Evolutionary conservation across 2,113 vertebrate genomes (phyloP).

Genomic region (Pterophyllum scalare): DNA sequence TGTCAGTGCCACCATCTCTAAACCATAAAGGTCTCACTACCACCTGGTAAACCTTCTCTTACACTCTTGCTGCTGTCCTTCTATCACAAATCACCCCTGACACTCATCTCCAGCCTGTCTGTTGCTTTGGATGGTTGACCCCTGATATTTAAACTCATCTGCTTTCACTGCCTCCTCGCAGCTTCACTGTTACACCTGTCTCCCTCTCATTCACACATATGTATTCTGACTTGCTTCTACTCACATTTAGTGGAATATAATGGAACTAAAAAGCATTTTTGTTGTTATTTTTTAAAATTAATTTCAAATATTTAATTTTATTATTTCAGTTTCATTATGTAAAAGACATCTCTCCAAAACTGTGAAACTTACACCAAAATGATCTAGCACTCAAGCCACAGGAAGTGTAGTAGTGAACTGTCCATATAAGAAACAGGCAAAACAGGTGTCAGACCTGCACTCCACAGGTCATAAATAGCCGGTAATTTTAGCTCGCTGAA

Average conservation of each 20-base stretch:
- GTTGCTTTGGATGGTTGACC: not conserved
- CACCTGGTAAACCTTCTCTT: not conserved
- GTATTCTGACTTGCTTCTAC: not conserved
- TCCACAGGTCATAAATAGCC: not conserved
- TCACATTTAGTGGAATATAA: not conserved
- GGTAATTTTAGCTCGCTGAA: not conserved
- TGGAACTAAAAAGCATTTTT: not conserved
- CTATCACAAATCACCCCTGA: not conserved
- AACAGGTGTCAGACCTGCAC: not conserved
- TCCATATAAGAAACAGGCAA: not conserved
- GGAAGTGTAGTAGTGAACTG: not conserved
- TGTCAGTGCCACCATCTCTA: too few species aligned
- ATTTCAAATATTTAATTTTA: fast-evolving
- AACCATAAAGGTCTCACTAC: not conserved
- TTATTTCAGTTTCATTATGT: too few species aligned
- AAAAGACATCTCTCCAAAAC: not conserved
- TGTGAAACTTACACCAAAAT: not conserved
- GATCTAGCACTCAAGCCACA: not conserved
- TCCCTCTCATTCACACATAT: not conserved
- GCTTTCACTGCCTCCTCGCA: not conserved
- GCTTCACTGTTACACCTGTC: not conserved
- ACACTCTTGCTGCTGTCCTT: not conserved
- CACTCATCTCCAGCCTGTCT: not conserved
- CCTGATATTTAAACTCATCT: not conserved
- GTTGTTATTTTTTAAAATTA: not conserved